A percentile compares a stretch with the other conserved stretches of the same genome.
These are phyloP conservation scores for Petrophora chlorosata DNA, from an alignment of 2,888 invertebrate species.

Conservation along the genomic window DNA sequence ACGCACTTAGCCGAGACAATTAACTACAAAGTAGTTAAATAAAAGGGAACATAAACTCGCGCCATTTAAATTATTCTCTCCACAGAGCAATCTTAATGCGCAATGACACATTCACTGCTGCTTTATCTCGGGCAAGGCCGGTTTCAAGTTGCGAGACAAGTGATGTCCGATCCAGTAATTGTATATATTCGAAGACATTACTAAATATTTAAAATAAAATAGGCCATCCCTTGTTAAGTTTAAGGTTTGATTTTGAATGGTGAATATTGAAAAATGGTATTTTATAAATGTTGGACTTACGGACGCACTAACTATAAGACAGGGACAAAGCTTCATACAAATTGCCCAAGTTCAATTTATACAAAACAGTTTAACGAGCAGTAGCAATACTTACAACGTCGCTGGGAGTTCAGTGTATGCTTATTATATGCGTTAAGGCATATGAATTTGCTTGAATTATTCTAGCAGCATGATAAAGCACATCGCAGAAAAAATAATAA, in stretches of 20 bases:
- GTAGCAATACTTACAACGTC: no score
- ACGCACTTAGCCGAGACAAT: constrained; percentile 33
- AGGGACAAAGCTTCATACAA: constrained; percentile 1
- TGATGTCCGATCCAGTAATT: constrained; percentile 52
- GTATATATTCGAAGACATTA: constrained; percentile 44
- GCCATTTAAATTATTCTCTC: constrained; percentile 49
- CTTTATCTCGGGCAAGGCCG: constrained; percentile 47
- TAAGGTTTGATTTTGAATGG: constrained; percentile 23
- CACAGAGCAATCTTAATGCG: constrained; percentile 55
- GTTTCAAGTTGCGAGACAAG: constrained; percentile 44
- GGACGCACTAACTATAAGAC: not conserved
- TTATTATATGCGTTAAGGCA: no score
- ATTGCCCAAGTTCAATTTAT: not conserved
- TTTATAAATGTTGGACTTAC: constrained; percentile 7
- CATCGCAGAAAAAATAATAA: no score
- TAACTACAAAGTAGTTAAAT: constrained; percentile 35
- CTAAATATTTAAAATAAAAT: constrained; percentile 4
- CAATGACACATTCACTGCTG: constrained; percentile 55
- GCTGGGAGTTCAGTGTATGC: no score
- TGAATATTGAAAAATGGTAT: constrained; percentile 11
- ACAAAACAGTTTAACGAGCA: not conserved
- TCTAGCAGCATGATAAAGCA: no score
- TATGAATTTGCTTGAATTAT: no score
- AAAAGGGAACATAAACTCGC: constrained; percentile 34
- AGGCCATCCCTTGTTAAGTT: constrained; percentile 2